Evolutionary conservation across 2,888 invertebrate genomes (phyloP), one percentile per base, ranked within the genome.

Genomic region (Ashinkailepas kermadecensis): DNA sequence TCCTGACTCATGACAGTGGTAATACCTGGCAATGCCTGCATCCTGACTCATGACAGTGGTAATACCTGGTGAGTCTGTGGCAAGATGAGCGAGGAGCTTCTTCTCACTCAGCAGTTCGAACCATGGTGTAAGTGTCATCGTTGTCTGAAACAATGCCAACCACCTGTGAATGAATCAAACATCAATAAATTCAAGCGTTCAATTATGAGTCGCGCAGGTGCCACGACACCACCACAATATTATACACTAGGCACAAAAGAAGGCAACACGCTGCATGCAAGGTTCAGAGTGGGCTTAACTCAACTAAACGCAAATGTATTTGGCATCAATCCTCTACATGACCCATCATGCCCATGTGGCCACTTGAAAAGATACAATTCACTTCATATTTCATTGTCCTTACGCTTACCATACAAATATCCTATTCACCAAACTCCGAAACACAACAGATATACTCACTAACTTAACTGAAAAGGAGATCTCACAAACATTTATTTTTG

Each of bases 101-200:
- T 74, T 74, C 74, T 56, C 21, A 74, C 74, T 74, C 21, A 74
- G 21, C 13, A 74, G 74, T 18, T 74, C 74, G 56, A 74, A 74
- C 74, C 74, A 74, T 56, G 74, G 74, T 56, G 74, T 70, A 7
- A 39, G 7, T 10, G 74, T 74, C 74, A 74, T 74, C 9, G 8
- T 70, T 13, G 15, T 54, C 70, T 70, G 70, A 39, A 54, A 70
- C 18, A 54, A 9, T 21, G 15, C 64, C 10, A 21, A 21, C 15
- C 9, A 64, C 21, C 8, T 21, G 9, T 21, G 64, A 21, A 64
- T 21, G 8, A 9, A 15, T 6, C 64, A 9, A 64, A 64, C 64
- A 64, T 65, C 10, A 65, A 65, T n/a, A 65, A 21, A 18, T n/a
- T 65, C n/a, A 65, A n/a, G n/a, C n/a, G 8, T n/a, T 21, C 10